Base-by-base conservation (phyloP, 2,888 invertebrate genomes). In the Cantharis rufa region DNA sequence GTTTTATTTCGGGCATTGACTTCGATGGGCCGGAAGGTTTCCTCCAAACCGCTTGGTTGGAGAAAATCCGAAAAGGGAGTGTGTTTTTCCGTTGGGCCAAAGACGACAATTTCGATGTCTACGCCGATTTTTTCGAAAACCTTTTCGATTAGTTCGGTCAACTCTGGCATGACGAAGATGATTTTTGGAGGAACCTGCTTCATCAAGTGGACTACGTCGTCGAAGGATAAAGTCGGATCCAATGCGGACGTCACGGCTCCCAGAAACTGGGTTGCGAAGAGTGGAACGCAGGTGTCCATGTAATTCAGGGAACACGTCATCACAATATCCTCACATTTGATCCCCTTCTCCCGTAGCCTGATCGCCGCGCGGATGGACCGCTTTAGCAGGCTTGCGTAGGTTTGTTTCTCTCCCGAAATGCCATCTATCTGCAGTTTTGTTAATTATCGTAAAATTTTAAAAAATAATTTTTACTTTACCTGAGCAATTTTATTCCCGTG, bases 221-320 rank as follows among this genome's bases (percentile, higher is more conserved):
- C 71, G 5, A 75, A 61, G 2, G 82, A 81, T 71, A 85, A 77
- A 0, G 80, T 82, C 2, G 84, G 84, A 73, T 87, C 84, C 15
- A 86, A 74, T 13, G 83, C 82, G 3, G 84, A 81, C 1, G 84
- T 77, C 74, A 82, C 83, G 7, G 84, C 85, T 1, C 90, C 90
- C 5, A 89, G 84, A 80, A 87, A 90, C 3, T 89, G 79, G 0
- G 89, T 87, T 1, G 90, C 90, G 63, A 90, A 87, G 68, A 89
- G 87, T 0, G 90, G 90, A 21, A 90, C 85, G 1, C 84, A 83
- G 9, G 88, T 82, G 73, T 90, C 86, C 3, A 89, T 28, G 32
- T 89, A 88, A 78, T 88, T 90, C 0, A 87, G 87, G 4, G 88
- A 88, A 85, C 90, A 90, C 0, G 90, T 78, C 0, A 87, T 82